Evolutionary conservation across 2,888 invertebrate genomes (phyloP).

Genomic region (Orthosia incerta): DNA sequence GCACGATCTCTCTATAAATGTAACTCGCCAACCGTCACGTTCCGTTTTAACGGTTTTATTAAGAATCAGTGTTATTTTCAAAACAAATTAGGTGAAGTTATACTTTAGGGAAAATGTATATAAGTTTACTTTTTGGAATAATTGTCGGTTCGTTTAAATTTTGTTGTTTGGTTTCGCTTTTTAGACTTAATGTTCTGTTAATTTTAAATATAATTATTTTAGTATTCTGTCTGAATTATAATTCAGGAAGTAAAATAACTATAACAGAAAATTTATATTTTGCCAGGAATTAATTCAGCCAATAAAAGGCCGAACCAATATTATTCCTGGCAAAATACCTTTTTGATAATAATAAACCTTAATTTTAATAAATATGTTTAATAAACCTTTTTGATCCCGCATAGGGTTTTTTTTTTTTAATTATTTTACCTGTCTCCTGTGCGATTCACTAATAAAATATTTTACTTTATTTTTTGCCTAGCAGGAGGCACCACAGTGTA

Average conservation of each 20-base stretch:
- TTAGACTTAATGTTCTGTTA: neutral
- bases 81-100: slow-evolving; percentile 14
- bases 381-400: too few species aligned
- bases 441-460: too few species aligned
- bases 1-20: slow-evolving; percentile 34
- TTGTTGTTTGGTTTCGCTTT: slow-evolving; percentile 15
- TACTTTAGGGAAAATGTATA: slow-evolving; percentile 6
- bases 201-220: neutral
- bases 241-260: neutral
- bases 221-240: neutral
- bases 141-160: neutral
- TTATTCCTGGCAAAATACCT: too few species aligned
- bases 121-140: slow-evolving; percentile 18
- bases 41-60: slow-evolving; percentile 34
- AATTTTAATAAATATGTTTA: too few species aligned
- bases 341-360: too few species aligned
- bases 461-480: too few species aligned
- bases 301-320: too few species aligned
- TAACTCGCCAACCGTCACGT: slow-evolving; percentile 15
- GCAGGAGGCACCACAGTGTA: too few species aligned
- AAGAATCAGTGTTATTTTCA: slow-evolving; percentile 21
- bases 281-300: too few species aligned
- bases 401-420: too few species aligned
- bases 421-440: too few species aligned
- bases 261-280: too few species aligned